phyloP scores from a whole-genome alignment of 2,888 invertebrate genomes.

The Phyllotreta cruciferae region DNA sequence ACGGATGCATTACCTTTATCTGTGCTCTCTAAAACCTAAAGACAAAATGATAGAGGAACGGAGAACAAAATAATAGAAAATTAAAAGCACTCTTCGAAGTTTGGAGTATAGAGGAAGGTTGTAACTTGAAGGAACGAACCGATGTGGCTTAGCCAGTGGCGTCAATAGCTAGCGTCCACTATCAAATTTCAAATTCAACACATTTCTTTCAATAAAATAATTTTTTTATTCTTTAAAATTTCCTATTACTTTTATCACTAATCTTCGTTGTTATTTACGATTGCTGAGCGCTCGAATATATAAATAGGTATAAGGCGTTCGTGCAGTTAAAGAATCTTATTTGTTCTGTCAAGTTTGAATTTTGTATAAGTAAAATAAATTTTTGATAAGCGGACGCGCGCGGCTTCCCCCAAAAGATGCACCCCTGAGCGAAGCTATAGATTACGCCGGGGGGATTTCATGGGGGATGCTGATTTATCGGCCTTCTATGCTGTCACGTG shows the following conservation, averaged over 20 bases:
- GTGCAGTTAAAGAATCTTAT: no score
- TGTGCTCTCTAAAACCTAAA: constrained; percentile 23
- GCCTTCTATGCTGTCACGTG: constrained; percentile 44
- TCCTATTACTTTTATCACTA: no score
- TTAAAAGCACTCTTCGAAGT: constrained; percentile 45
- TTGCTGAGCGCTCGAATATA: no score
- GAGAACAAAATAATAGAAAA: constrained; percentile 39
- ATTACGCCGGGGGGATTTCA: constrained; percentile 55
- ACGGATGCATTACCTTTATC: constrained; percentile 27
- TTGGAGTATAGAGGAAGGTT: constrained; percentile 40
- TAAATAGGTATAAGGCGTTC: no score
- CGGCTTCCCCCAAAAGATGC: neutral
- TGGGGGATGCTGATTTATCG: constrained; percentile 57
- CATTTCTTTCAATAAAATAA: no score
- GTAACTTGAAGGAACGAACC: constrained; percentile 42
- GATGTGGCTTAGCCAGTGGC: constrained; percentile 36
- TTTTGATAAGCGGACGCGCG: constrained; percentile 29
- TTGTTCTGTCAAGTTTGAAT: no score
- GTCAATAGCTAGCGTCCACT: no score
- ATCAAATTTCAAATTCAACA: no score
- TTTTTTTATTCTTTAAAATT: no score
- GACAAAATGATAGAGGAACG: constrained; percentile 34
- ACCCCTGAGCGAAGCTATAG: constrained; percentile 47
- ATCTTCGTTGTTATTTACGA: no score
- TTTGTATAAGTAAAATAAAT: constrained; percentile 39